Base-by-base conservation (phyloP, 2,888 invertebrate genomes). In the Pammene aurita region DNA sequence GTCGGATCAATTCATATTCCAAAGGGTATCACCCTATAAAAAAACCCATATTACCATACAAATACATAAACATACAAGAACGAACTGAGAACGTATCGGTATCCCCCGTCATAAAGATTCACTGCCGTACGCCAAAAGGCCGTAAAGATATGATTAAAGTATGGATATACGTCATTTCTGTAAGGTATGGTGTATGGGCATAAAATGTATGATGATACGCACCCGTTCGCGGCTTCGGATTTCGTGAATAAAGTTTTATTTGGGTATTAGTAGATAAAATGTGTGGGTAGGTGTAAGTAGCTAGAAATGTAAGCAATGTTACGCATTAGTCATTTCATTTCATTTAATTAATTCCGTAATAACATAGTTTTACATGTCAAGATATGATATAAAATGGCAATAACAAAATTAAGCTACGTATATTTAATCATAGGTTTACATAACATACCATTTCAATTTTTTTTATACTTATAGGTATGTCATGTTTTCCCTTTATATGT, bases 151-250 rank as follows among this genome's bases (percentile, higher is more conserved):
- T n/a, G 9, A 13, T 6, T n/a, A 18, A 13, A 18, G 11, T 50
- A 26, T 10, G 26, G 18, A 6, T 11, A 50, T 54, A 54, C 54
- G 34, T 7, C 54, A n/a, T 35, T 34, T 34, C 34, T 9, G 7
- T n/a, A 13, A 2, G 13, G 5, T 6, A 5, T 7, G 5, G 26
- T 54, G 54, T 54, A 54, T 54, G n/a, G 54, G 10, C 34, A 54
- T 54, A 54, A 54, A 54, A 54, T 54, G 54, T 54, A 54, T 54
- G 54, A n/a, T 54, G 54, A 54, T 54, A 54, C 34, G 54, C 13
- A 34, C n/a, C 34, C 54, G 54, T 54, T 54, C 34, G 54, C 54
- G 54, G 34, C 13, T 13, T 34, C 54, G n/a, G 54, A 54, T 54
- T 54, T 54, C 4, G 34, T 34, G 54, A n/a, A 35, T 54, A 54